These are phyloP conservation scores for Linyphia triangularis DNA, from an alignment of 2,888 invertebrate genomes.

Conservation along the genomic window DNA sequence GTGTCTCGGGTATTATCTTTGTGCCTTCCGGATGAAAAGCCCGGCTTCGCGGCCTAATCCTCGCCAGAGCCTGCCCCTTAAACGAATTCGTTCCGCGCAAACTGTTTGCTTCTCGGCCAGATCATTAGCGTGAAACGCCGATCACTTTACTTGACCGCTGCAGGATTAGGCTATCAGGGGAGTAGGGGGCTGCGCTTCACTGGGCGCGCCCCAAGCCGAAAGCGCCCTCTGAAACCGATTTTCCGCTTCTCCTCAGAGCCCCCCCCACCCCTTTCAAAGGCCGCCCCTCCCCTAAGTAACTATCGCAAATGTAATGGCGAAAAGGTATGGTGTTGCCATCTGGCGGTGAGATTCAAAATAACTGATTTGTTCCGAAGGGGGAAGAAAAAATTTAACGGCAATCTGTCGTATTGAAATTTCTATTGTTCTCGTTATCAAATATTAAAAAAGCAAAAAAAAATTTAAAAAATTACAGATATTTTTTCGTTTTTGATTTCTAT, in stretches of 20 bases:
- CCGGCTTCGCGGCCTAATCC: slow-evolving; percentile 68
- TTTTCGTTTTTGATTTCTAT: no score
- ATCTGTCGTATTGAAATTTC: no score
- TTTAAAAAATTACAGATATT: no score
- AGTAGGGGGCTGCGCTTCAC: slow-evolving; percentile 54
- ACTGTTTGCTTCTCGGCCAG: slow-evolving; percentile 75
- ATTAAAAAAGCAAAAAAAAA: no score
- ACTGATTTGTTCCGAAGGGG: no score
- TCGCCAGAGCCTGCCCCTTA: slow-evolving; percentile 48
- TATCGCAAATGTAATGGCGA: slow-evolving; percentile 58
- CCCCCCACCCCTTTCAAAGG: slow-evolving; percentile 35
- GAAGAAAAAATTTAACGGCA: no score
- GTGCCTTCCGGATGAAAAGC: slow-evolving; percentile 67
- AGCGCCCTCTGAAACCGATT: slow-evolving; percentile 68
- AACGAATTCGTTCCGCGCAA: slow-evolving; percentile 76
- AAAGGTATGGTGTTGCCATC: slow-evolving; percentile 48
- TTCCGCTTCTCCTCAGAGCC: slow-evolving; percentile 63
- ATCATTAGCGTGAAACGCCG: slow-evolving; percentile 76
- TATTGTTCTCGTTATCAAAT: no score
- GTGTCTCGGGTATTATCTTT: slow-evolving; percentile 65
- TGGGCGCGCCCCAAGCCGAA: slow-evolving; percentile 63
- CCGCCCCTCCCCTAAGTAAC: background rate
- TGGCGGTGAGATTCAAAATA: slow-evolving; percentile 1
- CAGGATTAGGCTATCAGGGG: slow-evolving; percentile 75
- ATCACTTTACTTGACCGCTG: slow-evolving; percentile 76